phyloP scores from a whole-genome alignment of 2,797 vertebrate genomes.

The Tadarida brasiliensis region DNA sequence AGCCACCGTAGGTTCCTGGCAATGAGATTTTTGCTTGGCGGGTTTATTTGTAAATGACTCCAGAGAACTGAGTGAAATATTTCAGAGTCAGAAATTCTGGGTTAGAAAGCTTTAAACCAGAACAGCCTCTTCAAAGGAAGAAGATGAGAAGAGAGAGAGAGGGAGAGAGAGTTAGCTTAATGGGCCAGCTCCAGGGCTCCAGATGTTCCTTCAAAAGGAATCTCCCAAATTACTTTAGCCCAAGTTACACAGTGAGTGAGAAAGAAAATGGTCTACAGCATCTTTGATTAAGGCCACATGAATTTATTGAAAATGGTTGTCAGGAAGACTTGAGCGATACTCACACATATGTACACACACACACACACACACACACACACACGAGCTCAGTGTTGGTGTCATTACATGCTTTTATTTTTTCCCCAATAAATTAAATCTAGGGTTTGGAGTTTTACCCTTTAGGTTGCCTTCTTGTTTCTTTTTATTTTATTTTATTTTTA shows the following conservation, averaged over 20 bases:
- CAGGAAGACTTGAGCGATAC: neutral
- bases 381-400: conserved; percentile 69
- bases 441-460: conserved; percentile 67
- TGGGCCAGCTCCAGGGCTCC: neutral
- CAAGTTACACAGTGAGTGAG: conserved; percentile 35
- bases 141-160: neutral
- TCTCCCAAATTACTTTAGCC: conserved; percentile 27
- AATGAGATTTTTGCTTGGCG: conserved; percentile 51
- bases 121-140: conserved; percentile 65
- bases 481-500: conserved; percentile 54
- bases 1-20: conserved; percentile 48
- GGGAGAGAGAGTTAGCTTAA: neutral
- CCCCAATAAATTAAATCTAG: conserved; percentile 80
- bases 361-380: neutral
- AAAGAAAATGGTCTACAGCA: neutral
- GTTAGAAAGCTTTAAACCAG: conserved; percentile 71
- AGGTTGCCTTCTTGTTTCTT: conserved; percentile 69
- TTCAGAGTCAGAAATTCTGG: conserved; percentile 61
- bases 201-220: conserved; percentile 63
- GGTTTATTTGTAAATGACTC: conserved; percentile 73
- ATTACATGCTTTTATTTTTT: conserved; percentile 76
- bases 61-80: conserved; percentile 68
- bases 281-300: conserved; percentile 33
- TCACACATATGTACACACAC: neutral
- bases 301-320: conserved; percentile 41